Conservation (phyloP, 2,113 vertebrate species). For the Corythornis cristatus region DNA sequence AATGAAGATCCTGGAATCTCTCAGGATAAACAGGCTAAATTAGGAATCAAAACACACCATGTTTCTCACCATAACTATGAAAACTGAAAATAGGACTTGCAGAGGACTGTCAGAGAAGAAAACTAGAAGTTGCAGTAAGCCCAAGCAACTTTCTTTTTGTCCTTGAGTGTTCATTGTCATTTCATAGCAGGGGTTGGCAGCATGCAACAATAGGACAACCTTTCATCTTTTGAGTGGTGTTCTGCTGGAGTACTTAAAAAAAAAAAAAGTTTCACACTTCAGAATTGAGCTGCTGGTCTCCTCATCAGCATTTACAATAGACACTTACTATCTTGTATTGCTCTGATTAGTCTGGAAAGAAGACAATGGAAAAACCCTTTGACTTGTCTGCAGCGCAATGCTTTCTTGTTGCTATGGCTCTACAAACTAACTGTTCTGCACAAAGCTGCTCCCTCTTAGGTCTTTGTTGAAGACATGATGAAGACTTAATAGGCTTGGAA, state of each 20-base stretch:
- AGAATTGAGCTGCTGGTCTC: neutral
- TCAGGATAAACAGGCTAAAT: constrained; percentile 56
- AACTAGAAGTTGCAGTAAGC: neutral
- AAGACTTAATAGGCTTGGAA: neutral
- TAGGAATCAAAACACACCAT: constrained; percentile 49
- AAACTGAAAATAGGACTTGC: constrained; percentile 38
- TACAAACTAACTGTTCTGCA: neutral
- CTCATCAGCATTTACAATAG: fast-evolving
- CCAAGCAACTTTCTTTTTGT: neutral
- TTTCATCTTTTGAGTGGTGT: neutral
- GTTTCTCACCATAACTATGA: constrained; percentile 50
- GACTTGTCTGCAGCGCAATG: neutral
- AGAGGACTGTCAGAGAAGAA: neutral
- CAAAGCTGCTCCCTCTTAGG: neutral
- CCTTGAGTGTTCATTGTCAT: neutral
- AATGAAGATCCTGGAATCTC: constrained; percentile 35
- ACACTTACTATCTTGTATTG: neutral
- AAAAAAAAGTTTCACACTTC: neutral
- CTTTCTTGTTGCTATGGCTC: neutral
- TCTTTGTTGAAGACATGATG: neutral
- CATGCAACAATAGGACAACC: neutral
- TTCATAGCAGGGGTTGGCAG: neutral
- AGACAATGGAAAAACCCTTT: neutral
- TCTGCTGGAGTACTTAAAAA: neutral
- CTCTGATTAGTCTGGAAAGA: neutral